These are phyloP conservation scores for Rhinichthys osculus DNA, from an alignment of 2,797 vertebrate species.

Conservation along the genomic window DNA sequence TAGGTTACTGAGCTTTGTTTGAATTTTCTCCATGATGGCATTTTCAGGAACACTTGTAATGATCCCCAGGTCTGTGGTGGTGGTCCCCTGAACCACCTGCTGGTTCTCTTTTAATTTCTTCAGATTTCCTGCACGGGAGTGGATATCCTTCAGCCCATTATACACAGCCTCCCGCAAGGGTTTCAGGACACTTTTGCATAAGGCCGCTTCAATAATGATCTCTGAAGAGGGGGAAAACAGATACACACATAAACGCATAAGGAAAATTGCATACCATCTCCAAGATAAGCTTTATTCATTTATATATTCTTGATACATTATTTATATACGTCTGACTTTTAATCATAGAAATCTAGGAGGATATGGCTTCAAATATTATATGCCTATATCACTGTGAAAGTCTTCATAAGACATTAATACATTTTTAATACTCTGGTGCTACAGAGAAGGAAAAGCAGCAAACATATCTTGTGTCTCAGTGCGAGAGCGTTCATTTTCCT, in stretches of 20 bases:
- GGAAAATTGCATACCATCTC: not conserved
- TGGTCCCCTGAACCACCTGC: slow-evolving; percentile 84
- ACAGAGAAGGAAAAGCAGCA: slow-evolving; percentile 17
- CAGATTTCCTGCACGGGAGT: slow-evolving; percentile 77
- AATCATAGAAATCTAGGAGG: not conserved
- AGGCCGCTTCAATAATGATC: slow-evolving; percentile 87
- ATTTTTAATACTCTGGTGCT: slow-evolving; percentile 25
- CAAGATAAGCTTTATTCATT: not conserved
- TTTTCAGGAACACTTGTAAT: slow-evolving; percentile 92
- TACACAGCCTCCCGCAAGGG: slow-evolving; percentile 89
- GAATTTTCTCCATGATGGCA: slow-evolving; percentile 90
- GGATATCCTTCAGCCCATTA: slow-evolving; percentile 85
- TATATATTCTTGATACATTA: slow-evolving; percentile 13
- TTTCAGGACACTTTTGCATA: slow-evolving; percentile 96
- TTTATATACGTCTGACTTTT: not conserved
- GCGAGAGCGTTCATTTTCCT: not conserved
- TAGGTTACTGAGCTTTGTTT: slow-evolving; percentile 86
- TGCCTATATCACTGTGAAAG: slow-evolving; percentile 1
- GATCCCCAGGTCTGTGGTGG: slow-evolving; percentile 92
- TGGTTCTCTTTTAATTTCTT: slow-evolving; percentile 91
- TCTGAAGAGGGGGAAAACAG: slow-evolving; percentile 75
- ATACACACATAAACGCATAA: not conserved
- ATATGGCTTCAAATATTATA: slow-evolving; percentile 14
- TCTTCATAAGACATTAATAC: slow-evolving; percentile 3
- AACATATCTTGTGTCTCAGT: not conserved